These are phyloP conservation scores for Pocillopora damicornis DNA, from an alignment of 64 coral and sea anemone species.

Conservation along the genomic window DNA sequence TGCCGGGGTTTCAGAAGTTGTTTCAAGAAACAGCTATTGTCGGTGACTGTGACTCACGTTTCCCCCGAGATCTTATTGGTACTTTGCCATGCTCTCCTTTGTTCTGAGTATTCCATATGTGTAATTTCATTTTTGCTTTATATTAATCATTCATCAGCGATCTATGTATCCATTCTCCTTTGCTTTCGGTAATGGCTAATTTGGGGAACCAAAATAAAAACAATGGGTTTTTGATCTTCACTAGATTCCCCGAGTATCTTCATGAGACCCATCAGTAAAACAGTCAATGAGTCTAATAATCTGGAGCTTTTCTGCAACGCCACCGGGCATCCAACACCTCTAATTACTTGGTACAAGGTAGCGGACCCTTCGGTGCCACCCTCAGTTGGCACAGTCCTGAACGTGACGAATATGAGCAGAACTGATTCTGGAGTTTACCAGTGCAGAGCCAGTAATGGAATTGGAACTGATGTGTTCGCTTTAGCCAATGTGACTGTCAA, in stretches of 20 bases:
- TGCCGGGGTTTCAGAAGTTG: too few relatives aligned
- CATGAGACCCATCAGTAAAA: neutral
- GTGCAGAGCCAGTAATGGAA: conserved; percentile 29
- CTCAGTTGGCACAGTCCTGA: neutral
- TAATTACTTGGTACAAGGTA: conserved; percentile 5
- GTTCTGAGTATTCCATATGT: too few relatives aligned
- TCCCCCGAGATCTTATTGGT: too few relatives aligned
- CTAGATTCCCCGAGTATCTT: neutral
- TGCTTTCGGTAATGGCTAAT: too few relatives aligned
- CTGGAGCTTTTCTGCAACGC: conserved; percentile 5
- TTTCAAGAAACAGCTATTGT: too few relatives aligned
- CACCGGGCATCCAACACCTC: conserved; percentile 13
- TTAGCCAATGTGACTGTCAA: neutral
- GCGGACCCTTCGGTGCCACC: neutral
- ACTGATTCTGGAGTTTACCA: conserved; percentile 19
- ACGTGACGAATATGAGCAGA: neutral
- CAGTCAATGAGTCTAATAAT: neutral
- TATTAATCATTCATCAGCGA: too few relatives aligned
- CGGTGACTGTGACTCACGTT: too few relatives aligned
- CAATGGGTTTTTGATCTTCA: neutral
- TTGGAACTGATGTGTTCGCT: neutral
- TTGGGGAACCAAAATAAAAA: neutral
- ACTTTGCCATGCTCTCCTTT: too few relatives aligned
- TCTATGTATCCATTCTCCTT: too few relatives aligned
- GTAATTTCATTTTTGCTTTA: too few relatives aligned